Base-by-base conservation (phyloP, 2,113 vertebrate genomes). In the Phasianus colchicus region DNA sequence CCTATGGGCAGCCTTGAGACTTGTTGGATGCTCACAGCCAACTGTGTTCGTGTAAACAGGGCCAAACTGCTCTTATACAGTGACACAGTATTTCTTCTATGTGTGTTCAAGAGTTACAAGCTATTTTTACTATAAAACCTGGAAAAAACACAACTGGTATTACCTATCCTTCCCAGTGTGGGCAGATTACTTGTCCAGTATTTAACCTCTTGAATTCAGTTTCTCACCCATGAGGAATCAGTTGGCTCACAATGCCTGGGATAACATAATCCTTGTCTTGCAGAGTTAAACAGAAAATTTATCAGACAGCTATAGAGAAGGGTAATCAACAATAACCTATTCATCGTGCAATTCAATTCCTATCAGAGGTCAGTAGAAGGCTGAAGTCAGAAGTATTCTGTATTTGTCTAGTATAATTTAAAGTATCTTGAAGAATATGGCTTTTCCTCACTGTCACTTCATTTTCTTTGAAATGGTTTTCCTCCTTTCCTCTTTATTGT, bases 211-310 rank as follows among this genome's bases (percentile, higher is more conserved):
- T 64, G n/a, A 73, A 93, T 74, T 91, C 54, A 9, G 20, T 36
- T 87, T 87, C 88, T 72, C 34, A 55, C 38, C 48, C 54, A 47
- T 64, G 42, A 60, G 38, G 65, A 91, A 83, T 32, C 55, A 90
- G 27, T 11, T 61, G 14, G 48, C 34, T 40, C 83, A 71, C 76
- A 93, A 45, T 40, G 67, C 32, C 32, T 74, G 42, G 20, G 38
- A 86, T 82, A 89, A 83, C 24, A 43, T 16, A 66, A 38, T 10
- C 69, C 92, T 81, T 90, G 72, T 71, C 50, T 77, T 25, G 14
- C 42, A 92, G 52, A 78, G 52, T 52, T 76, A 78, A 96, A 86
- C 22, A n/a, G 67, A 89, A 63, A 57, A 18, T 69, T 88, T 86
- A 88, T 86, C 79, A 78, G 57, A 75, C 48, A 93, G 69, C 61